These are phyloP conservation scores for Neogobius melanostomus DNA, from an alignment of 2,113 vertebrate genomes.

Conservation along the genomic window DNA sequence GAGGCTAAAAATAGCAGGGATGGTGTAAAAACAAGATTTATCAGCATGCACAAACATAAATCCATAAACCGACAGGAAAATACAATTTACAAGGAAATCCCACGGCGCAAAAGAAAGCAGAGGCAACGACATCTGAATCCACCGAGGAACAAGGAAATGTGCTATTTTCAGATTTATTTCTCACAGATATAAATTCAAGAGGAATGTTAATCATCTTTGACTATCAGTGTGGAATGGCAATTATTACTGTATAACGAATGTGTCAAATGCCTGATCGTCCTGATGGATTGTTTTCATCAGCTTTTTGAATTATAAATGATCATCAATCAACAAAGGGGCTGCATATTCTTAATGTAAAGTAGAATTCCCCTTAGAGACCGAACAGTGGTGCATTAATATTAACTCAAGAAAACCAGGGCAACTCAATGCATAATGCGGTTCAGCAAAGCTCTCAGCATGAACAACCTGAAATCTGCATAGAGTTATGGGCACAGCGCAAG, in stretches of 20 bases:
- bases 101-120: slow-evolving; percentile 4
- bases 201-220: too few relatives aligned
- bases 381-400: slow-evolving; percentile 8
- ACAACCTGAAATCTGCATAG: slow-evolving; percentile 2
- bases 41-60: slow-evolving; percentile 31
- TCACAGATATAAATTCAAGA: not conserved
- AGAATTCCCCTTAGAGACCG: not conserved
- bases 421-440: slow-evolving; percentile 24
- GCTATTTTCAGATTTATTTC: slow-evolving; percentile 7
- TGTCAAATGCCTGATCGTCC: not conserved
- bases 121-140: not conserved
- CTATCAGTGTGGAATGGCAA: too few relatives aligned
- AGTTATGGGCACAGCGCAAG: too few relatives aligned
- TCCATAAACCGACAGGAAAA: slow-evolving; percentile 20
- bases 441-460: slow-evolving; percentile 23
- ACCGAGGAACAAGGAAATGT: not conserved
- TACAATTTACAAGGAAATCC: slow-evolving; percentile 15
- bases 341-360: slow-evolving; percentile 31
- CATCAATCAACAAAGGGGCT: not conserved
- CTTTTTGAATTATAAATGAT: not conserved
- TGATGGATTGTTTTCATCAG: not conserved
- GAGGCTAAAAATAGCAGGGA: slow-evolving; percentile 34
- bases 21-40: slow-evolving; percentile 35
- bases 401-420: slow-evolving; percentile 33
- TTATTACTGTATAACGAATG: too few relatives aligned